Evolutionary conservation across 2,797 vertebrate genomes (phyloP), one percentile per base, ranked within the genome.

Genomic region (Myotis vivesi): DNA sequence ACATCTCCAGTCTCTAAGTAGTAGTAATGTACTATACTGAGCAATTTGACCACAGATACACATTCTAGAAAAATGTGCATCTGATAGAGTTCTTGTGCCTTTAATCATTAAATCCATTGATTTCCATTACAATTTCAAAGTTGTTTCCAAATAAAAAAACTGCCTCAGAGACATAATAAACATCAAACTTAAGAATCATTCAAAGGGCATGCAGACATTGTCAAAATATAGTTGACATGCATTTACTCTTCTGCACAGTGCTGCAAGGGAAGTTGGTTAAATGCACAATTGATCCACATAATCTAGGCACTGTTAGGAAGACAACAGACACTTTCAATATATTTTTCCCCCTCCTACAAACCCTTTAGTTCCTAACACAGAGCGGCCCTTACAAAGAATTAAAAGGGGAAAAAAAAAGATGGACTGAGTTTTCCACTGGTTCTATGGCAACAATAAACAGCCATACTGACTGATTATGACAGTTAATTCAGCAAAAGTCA

Each of bases 101-200:
- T 94, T 82, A 82, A 77, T 93, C 57, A 71, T 46, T n/a, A 77
- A 66, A 59, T 57, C 17, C 19, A 87, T 85, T 93, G 87, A 87
- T 93, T 84, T 75, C 38, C 44, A 89, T 72, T 93, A 87, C 30
- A 94, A 88, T 87, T 96, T 92, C 6, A 66, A 91, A 82, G 36
- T 68, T 91, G 13, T 77, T 7, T 64, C 92, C 44, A 77, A 23
- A 59, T 71, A 57, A 76, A 95, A 92, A 5, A 81, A 88, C 38
- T 91, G n/a, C 36, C 46, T 91, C 53, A 59, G 19, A 82, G 86
- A 80, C 75, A 64, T 23, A 90, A 83, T 86, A 95, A 95, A 51
- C 4, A 95, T 86, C 59, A 79, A 19, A 53, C 64, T 68, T 53
- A 90, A 38, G 69, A 85, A 91, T 51, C 44, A 89, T 55, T 89